Conservation (phyloP, 2,113 vertebrate genomes). For the Austrofundulus limnaeus region DNA sequence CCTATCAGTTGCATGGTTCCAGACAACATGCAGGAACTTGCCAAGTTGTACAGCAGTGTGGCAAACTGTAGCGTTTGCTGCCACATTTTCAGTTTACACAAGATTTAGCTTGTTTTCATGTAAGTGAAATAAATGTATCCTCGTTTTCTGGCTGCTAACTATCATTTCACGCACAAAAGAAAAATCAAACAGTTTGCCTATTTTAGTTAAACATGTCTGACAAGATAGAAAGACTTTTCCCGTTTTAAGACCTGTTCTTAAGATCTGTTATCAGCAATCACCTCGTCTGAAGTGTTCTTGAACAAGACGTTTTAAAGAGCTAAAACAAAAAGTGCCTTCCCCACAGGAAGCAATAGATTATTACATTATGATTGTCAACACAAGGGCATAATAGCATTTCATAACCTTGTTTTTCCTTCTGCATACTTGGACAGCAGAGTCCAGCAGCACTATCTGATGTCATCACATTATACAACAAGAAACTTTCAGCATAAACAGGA, state of each 20-base stretch:
- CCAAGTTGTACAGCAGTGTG: background rate
- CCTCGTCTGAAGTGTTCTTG: constrained; percentile 32
- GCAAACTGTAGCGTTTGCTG: background rate
- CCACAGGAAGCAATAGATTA: constrained; percentile 65
- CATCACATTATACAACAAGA: constrained; percentile 67
- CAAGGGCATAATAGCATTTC: constrained; percentile 44
- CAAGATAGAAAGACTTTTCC: background rate
- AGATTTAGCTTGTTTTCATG: no score
- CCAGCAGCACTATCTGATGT: constrained; percentile 60
- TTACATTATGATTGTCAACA: constrained; percentile 47
- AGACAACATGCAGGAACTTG: background rate
- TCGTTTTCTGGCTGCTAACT: background rate
- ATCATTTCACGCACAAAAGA: background rate
- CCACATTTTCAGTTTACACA: no score
- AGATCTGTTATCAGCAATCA: background rate
- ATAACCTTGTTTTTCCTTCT: constrained; percentile 54
- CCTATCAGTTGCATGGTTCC: background rate
- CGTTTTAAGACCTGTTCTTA: no score
- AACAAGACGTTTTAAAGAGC: constrained; percentile 22
- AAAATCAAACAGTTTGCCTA: no score
- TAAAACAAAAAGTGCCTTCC: constrained; percentile 35
- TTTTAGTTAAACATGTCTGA: background rate
- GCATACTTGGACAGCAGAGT: constrained; percentile 30
- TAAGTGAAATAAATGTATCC: no score
- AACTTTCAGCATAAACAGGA: constrained; percentile 70